Evolutionary conservation across 2,888 invertebrate genomes (phyloP), one percentile per base, ranked within the genome.

Genomic region (Caenorhabditis parvicauda): DNA sequence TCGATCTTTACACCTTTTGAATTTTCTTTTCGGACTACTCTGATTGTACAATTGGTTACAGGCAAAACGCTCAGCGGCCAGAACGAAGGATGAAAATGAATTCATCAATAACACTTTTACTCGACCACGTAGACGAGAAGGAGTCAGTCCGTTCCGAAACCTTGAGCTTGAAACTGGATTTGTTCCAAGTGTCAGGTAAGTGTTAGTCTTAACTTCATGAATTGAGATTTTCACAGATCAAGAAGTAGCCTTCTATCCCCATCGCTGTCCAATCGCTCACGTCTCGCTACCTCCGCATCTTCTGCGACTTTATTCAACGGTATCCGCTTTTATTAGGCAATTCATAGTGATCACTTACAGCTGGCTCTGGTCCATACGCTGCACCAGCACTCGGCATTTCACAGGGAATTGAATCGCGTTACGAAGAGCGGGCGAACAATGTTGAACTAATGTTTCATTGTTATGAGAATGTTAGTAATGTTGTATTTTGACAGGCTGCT

Each of bases 391-490:
- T 78, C 17, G 44, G 54, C 19, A 48, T 56, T 29, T 67, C 75
- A 4, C 74, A 77, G 45, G 79, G 79, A 39, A 71, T 79, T 43
- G 79, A 74, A 45, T 73, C 77, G 6, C 55, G 75, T 38, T 78
- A 78, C 55, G 70, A 70, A 38, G 56, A 61, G 9, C 52, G 72
- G 47, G 72, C 73, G 0, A 70, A 72, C 42, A 74, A 77, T 39
- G 66, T 73, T 22, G 79, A 77, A 64, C 58, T 67, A 4, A 56
- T 60, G 64, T 63, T 54, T 35, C 29, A 22, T 5, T 14, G 7
- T 2, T 14, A 32, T 21, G 21, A n/a, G 19, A 27, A 27, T 45
- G 3, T 12, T 45, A 19, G 17, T 29, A 17, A 29, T n/a, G 4
- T 21, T 17, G 12, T 12, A 17, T 5, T 27, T 32, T 42, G 53